These are phyloP conservation scores for Chrysolina americana DNA, from an alignment of 2,888 invertebrate species.

Conservation along the genomic window DNA sequence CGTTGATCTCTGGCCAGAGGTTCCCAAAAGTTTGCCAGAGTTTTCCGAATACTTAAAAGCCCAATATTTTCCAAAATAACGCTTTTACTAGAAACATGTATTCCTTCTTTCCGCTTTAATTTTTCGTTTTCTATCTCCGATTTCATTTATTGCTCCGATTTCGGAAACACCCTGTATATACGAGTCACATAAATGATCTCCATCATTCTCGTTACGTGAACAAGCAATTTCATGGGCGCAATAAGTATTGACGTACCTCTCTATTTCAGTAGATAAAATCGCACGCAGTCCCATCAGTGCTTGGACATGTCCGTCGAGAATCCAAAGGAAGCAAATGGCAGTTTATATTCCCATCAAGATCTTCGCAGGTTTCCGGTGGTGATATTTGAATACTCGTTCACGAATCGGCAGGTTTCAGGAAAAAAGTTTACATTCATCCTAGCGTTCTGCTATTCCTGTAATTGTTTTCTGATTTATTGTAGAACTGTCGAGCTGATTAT, in stretches of 20 bases:
- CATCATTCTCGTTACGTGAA: neutral
- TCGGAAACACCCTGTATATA: too few species aligned
- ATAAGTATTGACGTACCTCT: neutral
- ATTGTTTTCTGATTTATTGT: conserved; percentile 49
- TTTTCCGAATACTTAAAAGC: too few species aligned
- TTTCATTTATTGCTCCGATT: too few species aligned
- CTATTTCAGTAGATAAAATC: neutral
- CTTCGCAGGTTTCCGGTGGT: conserved; percentile 36
- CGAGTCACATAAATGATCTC: neutral
- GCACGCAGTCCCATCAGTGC: neutral
- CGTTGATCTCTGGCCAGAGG: too few species aligned
- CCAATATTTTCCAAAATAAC: too few species aligned
- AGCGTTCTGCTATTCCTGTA: conserved; percentile 45
- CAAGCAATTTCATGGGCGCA: neutral
- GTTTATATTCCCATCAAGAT: conserved; percentile 42
- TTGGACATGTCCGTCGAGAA: neutral
- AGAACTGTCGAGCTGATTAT: conserved; percentile 34
- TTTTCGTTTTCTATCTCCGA: too few species aligned
- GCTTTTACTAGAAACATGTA: too few species aligned
- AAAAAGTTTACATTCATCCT: conserved; percentile 43
- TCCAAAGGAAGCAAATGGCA: conserved; percentile 1
- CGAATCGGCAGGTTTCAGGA: conserved; percentile 41
- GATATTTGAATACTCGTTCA: conserved; percentile 29
- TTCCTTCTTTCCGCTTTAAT: too few species aligned
- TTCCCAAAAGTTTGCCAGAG: too few species aligned